Conservation (phyloP, 1,140 invertebrate species). For the Saxidomus purpurata region DNA sequence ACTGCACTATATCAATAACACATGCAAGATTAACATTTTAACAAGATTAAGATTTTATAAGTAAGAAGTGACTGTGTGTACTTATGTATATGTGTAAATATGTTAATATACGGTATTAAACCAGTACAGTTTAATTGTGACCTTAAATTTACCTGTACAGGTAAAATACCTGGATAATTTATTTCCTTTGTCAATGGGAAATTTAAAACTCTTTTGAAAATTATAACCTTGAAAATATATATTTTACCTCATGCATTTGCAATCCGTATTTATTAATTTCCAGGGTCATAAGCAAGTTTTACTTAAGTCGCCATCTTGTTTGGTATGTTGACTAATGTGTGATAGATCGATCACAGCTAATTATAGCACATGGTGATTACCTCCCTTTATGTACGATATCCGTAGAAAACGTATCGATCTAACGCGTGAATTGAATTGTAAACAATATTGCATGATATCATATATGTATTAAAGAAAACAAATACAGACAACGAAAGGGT, state of each 20-base stretch:
- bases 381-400: not conserved
- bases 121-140: too few species aligned
- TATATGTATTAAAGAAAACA: too few species aligned
- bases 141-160: conserved; percentile 18
- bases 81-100: too few species aligned
- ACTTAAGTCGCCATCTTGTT: not conserved
- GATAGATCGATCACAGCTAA: not conserved
- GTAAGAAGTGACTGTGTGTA: too few species aligned
- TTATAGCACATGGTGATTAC: not conserved
- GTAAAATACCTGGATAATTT: not conserved
- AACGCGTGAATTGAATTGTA: too few species aligned
- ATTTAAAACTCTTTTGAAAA: not conserved
- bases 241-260: not conserved
- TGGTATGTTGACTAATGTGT: not conserved
- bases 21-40: too few species aligned
- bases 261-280: not conserved
- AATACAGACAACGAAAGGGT: too few species aligned
- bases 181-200: not conserved
- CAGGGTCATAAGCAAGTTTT: not conserved
- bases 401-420: too few species aligned
- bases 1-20: too few species aligned
- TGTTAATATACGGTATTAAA: too few species aligned
- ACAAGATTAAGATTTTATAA: too few species aligned
- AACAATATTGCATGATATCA: too few species aligned
- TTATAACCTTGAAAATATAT: not conserved